phyloP scores from a whole-genome alignment of 1,140 invertebrate genomes.

The Pantala flavescens region DNA sequence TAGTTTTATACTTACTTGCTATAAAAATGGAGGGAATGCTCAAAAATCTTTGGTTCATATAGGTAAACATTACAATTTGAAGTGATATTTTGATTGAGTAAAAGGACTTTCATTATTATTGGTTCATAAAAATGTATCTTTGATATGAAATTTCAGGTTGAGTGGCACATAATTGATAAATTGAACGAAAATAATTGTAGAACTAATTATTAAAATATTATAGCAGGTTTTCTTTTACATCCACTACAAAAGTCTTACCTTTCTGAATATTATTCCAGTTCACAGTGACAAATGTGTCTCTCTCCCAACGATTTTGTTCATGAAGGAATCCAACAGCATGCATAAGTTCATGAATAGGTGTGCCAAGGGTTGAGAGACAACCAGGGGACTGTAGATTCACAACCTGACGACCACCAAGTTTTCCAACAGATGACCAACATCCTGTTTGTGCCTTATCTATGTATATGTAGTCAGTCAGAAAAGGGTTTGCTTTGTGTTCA shows the following conservation, averaged over 20 bases:
- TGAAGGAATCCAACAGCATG: conserved; percentile 79
- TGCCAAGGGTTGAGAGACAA: conserved; percentile 56
- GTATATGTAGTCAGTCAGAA: conserved; percentile 53
- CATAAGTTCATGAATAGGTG: conserved; percentile 74
- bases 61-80: no score
- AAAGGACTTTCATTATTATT: no score
- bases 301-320: conserved; percentile 70
- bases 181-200: no score
- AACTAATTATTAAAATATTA: no score
- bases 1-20: no score
- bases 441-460: conserved; percentile 56
- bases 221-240: no score
- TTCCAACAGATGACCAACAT: conserved; percentile 71
- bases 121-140: no score
- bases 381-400: conserved; percentile 62
- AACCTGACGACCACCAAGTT: conserved; percentile 53
- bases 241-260: conserved; percentile 32
- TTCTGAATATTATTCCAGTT: conserved; percentile 59
- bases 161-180: no score
- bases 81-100: no score
- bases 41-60: no score
- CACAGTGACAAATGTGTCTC: conserved; percentile 63
- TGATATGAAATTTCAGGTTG: no score
- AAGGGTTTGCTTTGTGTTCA: conserved; percentile 36
- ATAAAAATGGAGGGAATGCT: no score